These are phyloP conservation scores for Malurus leucopterus DNA, from an alignment of 2,797 vertebrate species.

Conservation along the genomic window DNA sequence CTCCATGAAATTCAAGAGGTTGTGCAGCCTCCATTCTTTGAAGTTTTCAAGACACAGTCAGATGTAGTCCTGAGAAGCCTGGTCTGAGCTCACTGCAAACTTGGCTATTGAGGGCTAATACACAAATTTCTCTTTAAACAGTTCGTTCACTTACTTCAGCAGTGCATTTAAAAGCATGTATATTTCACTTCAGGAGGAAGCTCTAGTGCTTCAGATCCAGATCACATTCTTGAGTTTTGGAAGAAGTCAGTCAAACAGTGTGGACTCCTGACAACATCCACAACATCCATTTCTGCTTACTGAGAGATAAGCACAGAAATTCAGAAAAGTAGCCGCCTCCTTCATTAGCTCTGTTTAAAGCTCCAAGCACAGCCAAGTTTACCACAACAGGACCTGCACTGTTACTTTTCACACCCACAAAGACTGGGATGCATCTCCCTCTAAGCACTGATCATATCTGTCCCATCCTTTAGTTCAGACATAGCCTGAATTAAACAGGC, in stretches of 20 bases:
- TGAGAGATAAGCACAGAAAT: not conserved
- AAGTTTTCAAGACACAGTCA: not conserved
- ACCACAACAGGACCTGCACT: not conserved
- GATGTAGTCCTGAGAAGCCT: not conserved
- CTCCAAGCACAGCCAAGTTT: not conserved
- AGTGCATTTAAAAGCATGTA: not conserved
- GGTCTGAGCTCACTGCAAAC: not conserved
- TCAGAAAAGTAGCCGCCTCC: not conserved
- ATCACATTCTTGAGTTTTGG: not conserved
- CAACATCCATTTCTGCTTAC: not conserved
- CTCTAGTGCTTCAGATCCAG: not conserved
- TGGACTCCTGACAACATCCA: not conserved
- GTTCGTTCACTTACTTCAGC: not conserved
- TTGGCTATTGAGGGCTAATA: not conserved
- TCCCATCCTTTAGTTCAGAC: not conserved
- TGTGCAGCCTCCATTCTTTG: not conserved
- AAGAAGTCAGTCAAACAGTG: not conserved
- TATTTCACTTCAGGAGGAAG: not conserved
- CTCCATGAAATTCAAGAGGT: not conserved
- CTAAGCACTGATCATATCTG: not conserved
- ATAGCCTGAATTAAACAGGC: not conserved
- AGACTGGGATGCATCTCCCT: not conserved
- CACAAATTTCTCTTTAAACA: not conserved
- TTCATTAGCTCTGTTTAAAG: not conserved
- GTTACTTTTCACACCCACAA: not conserved